Conservation (phyloP, 2,888 invertebrate genomes). For the Ormyrus labotus region DNA sequence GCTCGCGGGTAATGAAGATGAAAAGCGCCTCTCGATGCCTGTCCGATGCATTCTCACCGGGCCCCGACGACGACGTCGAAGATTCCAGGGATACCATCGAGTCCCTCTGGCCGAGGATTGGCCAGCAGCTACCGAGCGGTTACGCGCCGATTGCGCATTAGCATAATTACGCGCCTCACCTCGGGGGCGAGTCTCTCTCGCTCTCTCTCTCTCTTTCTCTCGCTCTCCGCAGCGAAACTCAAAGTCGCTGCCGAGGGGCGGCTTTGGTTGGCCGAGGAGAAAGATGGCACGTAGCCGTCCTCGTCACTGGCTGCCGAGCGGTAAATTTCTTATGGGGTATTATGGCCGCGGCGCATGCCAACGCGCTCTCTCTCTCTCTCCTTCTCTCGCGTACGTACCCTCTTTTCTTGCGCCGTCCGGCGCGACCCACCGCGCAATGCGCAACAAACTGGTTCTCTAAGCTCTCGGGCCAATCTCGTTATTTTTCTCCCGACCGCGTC, state of each 20-base stretch:
- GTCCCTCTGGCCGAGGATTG: conserved; percentile 5
- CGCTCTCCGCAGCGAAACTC: not conserved
- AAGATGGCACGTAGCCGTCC: conserved; percentile 48
- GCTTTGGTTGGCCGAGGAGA: conserved; percentile 23
- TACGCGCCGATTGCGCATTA: conserved; percentile 74
- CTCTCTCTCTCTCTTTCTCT: too few relatives aligned
- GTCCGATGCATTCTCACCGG: conserved; percentile 9
- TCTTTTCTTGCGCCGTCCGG: conserved; percentile 37
- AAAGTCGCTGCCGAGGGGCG: conserved; percentile 1
- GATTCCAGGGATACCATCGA: conserved; percentile 39
- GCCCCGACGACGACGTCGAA: conserved; percentile 1
- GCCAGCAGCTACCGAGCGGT: conserved; percentile 44
- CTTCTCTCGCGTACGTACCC: conserved; percentile 29
- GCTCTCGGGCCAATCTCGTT: conserved; percentile 42
- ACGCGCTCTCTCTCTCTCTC: conserved; percentile 49
- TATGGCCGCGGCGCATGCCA: conserved; percentile 68
- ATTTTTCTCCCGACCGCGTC: conserved; percentile 23
- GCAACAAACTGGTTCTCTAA: conserved; percentile 56
- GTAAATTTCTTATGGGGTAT: conserved; percentile 72
- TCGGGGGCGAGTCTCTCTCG: conserved; percentile 17
- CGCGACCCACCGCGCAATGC: conserved; percentile 30
- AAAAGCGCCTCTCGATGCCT: conserved; percentile 36
- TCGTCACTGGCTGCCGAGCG: conserved; percentile 69
- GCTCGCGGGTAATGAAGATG: conserved; percentile 44
- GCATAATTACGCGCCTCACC: conserved; percentile 71